Percentiles rank a stretch among this genome's conserved stretches.
Evolutionary conservation across 2,113 vertebrate genomes (phyloP).

Genomic region (Orycteropus afer): DNA sequence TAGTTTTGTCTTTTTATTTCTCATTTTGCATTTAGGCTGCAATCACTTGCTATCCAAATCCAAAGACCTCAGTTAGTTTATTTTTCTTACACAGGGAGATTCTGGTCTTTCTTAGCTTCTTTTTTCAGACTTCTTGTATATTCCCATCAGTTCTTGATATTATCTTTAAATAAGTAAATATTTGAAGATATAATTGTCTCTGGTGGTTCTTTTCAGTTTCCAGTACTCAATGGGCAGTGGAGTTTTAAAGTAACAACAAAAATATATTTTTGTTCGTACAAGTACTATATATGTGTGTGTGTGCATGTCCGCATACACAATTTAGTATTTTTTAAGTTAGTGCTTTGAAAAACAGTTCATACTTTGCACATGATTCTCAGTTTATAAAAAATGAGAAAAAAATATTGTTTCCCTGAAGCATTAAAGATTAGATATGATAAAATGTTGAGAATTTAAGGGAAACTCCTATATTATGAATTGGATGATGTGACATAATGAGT

Average conservation of each 20-base stretch:
- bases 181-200: conserved; percentile 2
- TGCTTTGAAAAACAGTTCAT: neutral
- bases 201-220: neutral
- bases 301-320: neutral
- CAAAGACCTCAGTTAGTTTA: neutral
- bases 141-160: neutral
- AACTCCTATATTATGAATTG: neutral
- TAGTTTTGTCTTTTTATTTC: neutral
- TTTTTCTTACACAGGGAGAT: neutral
- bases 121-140: neutral
- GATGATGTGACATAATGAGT: neutral
- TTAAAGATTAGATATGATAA: neutral
- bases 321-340: neutral
- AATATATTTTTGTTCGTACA: neutral
- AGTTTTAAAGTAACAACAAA: neutral
- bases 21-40: neutral
- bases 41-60: neutral
- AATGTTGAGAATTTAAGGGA: conserved; percentile 37
- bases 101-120: neutral
- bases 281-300: neutral
- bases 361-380: neutral
- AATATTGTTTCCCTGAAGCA: neutral
- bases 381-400: conserved; percentile 41
- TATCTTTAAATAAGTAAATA: neutral
- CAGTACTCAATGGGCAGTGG: neutral